These are phyloP conservation scores for Chionis minor DNA, from an alignment of 2,113 vertebrate species.

Conservation along the genomic window DNA sequence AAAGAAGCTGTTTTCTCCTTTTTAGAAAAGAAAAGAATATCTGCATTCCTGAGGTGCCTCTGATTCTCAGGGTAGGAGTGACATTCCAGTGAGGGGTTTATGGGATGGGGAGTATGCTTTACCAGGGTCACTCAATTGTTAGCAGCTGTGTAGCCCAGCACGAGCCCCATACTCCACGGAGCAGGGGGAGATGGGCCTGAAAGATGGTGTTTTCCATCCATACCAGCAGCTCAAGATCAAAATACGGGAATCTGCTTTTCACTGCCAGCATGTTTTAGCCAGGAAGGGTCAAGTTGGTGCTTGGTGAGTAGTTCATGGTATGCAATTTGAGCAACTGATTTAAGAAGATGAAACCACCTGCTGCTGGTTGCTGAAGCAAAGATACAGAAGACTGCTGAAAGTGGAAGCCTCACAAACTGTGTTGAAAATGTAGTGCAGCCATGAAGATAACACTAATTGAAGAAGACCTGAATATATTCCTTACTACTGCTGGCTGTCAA, in stretches of 20 bases:
- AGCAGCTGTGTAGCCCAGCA: slow-evolving; percentile 40
- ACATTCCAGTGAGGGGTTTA: slow-evolving; percentile 56
- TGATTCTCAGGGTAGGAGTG: slow-evolving; percentile 42
- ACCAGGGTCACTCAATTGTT: background rate
- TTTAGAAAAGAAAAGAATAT: slow-evolving; percentile 41
- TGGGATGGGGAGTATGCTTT: background rate
- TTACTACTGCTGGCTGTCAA: background rate
- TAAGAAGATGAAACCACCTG: slow-evolving; percentile 2
- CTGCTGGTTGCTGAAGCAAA: background rate
- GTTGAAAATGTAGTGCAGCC: background rate
- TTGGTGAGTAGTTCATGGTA: slow-evolving; percentile 23
- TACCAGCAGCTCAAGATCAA: background rate
- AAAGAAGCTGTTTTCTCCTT: slow-evolving; percentile 38
- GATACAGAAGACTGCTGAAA: background rate
- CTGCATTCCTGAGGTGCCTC: slow-evolving; percentile 58
- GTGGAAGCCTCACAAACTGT: background rate
- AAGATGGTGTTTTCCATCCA: background rate
- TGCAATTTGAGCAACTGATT: slow-evolving; percentile 25
- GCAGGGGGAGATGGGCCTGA: background rate
- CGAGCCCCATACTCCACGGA: background rate
- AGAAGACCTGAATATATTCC: background rate
- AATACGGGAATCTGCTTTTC: background rate
- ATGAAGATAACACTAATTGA: background rate
- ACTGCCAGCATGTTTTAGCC: slow-evolving; percentile 4
- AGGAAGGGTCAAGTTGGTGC: background rate